A percentile compares a stretch with the other conserved stretches of the same genome.
Evolutionary conservation across 1,140 invertebrate species (phyloP).

Genomic region (Scaptomyza hsui): DNA sequence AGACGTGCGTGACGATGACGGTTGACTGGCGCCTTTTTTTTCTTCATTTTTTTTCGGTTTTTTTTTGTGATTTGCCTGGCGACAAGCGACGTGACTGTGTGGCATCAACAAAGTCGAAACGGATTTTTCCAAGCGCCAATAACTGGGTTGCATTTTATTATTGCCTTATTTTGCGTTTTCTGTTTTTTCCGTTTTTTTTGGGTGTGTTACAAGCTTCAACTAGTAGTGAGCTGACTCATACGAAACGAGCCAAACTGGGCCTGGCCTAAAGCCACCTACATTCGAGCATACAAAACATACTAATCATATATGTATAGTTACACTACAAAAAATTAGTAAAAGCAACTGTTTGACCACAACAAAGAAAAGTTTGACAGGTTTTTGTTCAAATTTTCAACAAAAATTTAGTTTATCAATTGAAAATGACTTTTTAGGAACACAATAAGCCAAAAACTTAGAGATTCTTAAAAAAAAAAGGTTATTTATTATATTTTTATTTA

Average conservation of each 20-base stretch:
- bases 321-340: background rate
- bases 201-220: slow-evolving; percentile 41
- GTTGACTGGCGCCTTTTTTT: slow-evolving; percentile 15
- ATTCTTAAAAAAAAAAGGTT: too few species aligned
- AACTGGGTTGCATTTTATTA: slow-evolving; percentile 4
- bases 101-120: slow-evolving; percentile 25
- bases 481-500: too few species aligned
- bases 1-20: slow-evolving; percentile 20
- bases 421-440: too few species aligned
- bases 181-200: slow-evolving; percentile 18
- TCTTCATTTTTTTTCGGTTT: too few species aligned
- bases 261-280: slow-evolving; percentile 33
- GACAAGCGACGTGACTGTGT: slow-evolving; percentile 29
- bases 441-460: too few species aligned
- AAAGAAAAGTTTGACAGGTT: too few species aligned
- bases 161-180: background rate
- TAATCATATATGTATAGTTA: background rate
- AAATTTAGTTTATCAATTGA: too few species aligned
- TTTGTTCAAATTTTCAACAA: too few species aligned
- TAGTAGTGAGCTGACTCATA: slow-evolving; percentile 37
- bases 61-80: slow-evolving; percentile 2
- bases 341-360: too few species aligned
- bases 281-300: background rate
- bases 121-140: slow-evolving; percentile 34
- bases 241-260: slow-evolving; percentile 23